These are phyloP conservation scores for Hippocampus barbouri DNA, from an alignment of 2,113 vertebrate genomes.

Conservation along the genomic window DNA sequence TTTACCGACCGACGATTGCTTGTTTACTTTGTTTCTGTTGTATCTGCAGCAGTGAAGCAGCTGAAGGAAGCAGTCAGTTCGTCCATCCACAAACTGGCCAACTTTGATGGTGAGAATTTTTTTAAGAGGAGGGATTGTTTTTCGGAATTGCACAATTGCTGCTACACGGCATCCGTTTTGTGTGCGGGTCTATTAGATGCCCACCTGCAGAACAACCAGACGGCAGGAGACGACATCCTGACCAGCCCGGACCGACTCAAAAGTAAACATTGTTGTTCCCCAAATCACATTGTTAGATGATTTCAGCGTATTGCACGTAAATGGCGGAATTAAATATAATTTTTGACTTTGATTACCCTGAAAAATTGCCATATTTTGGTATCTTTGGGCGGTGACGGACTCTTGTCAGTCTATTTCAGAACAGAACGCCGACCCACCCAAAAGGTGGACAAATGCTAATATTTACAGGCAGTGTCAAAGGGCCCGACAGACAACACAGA, in stretches of 20 bases:
- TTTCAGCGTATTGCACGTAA: background rate
- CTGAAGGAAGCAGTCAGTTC: constrained; percentile 73
- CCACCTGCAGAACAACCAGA: constrained; percentile 77
- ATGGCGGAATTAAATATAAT: too few species aligned
- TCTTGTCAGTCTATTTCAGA: too few species aligned
- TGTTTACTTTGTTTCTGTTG: constrained; percentile 11
- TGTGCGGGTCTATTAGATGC: constrained; percentile 45
- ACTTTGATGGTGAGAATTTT: constrained; percentile 71
- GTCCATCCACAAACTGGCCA: constrained; percentile 72
- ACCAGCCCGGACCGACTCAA: constrained; percentile 68
- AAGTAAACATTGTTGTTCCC: constrained; percentile 49
- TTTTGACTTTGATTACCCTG: too few species aligned
- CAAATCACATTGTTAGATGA: background rate
- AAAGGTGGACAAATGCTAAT: too few species aligned
- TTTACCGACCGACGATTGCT: background rate
- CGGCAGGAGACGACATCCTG: constrained; percentile 66
- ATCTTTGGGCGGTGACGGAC: too few species aligned
- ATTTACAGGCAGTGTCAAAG: too few species aligned
- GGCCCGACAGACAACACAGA: too few species aligned
- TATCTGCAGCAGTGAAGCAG: constrained; percentile 70
- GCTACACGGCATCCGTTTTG: background rate
- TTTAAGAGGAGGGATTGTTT: background rate
- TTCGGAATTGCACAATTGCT: background rate
- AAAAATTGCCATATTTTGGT: too few species aligned
- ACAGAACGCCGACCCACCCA: too few species aligned